Percentiles rank a stretch among this genome's conserved stretches.
Conservation (phyloP, 2,888 invertebrate species). For the Escarpia spicata region DNA sequence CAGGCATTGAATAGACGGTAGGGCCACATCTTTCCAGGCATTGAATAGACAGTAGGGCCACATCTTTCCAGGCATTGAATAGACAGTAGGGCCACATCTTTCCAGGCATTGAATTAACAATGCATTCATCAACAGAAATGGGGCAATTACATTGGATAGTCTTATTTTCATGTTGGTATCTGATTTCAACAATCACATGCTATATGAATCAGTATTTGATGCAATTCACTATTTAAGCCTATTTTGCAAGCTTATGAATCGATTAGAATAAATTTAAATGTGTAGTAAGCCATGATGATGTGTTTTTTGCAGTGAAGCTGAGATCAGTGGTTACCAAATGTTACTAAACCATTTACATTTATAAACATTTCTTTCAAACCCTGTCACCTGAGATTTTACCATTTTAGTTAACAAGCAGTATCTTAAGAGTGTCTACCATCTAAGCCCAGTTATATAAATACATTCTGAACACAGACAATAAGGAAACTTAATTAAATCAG, state of each 20-base stretch:
- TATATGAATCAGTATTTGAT: not conserved
- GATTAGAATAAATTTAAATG: not conserved
- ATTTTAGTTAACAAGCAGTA: not conserved
- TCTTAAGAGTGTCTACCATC: not conserved
- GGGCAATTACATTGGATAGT: not conserved
- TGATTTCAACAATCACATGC: not conserved
- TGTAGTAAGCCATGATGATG: not conserved
- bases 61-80: not conserved
- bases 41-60: no score
- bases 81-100: not conserved
- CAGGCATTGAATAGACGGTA: no score
- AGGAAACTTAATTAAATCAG: not conserved
- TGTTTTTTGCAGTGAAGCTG: not conserved
- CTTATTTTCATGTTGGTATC: not conserved
- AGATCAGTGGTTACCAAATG: not conserved
- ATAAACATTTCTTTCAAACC: not conserved
- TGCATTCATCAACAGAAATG: not conserved
- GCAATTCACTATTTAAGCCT: not conserved
- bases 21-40: not conserved
- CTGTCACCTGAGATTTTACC: not conserved
- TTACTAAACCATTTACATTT: not conserved
- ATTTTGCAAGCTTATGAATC: not conserved
- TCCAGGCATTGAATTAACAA: not conserved
- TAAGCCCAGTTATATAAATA: not conserved
- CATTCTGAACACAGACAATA: not conserved